Evolutionary conservation across 2,113 vertebrate genomes (phyloP), one percentile per base, ranked within the genome.

Genomic region (Plecotus auritus): DNA sequence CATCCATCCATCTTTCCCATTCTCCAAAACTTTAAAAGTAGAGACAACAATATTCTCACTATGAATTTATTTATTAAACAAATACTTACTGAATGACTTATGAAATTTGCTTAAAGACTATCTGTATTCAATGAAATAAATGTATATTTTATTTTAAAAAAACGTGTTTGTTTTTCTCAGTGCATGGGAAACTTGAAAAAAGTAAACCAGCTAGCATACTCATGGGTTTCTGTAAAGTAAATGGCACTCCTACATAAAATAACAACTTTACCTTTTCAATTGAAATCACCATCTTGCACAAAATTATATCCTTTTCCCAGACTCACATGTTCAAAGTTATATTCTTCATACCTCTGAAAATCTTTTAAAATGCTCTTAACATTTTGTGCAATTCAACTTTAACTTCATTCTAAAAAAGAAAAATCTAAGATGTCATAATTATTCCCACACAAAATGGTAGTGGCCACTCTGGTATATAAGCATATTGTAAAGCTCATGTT

Each of bases 321-420:
- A 94, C 40, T 80, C 82, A 83, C 32, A 45, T 18, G 5, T 78
- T 88, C 83, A 80, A 77, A 83, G 47, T 94, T 49, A 83, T 32
- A 42, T 86, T 88, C 88, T 70, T 91, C 49, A 85, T 42, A 47
- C 26, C 59, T 92, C 35, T 91, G 30, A 76, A 72, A 93, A n/a
- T 16, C 49, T 94, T 78, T 51, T 14, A 93, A 93, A 96, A 56
- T 45, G 18, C 16, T 90, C 20, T 73, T 81, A 81, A 61, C 40
- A 54, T 92, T 95, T 77, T 37, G 1, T 91, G 49, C 30, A 70
- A 37, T 66, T 7, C n/a, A 88, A 42, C 26, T 76, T 85, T 26
- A 69, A 45, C 69, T 88, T 85, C n/a, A 59, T 49, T 89, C 16
- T 78, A 67, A 56, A 83, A 83, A 85, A 95, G 94, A 89, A 95